Evolutionary conservation across 2,797 vertebrate genomes (phyloP).

Genomic region (Zalophus californianus): DNA sequence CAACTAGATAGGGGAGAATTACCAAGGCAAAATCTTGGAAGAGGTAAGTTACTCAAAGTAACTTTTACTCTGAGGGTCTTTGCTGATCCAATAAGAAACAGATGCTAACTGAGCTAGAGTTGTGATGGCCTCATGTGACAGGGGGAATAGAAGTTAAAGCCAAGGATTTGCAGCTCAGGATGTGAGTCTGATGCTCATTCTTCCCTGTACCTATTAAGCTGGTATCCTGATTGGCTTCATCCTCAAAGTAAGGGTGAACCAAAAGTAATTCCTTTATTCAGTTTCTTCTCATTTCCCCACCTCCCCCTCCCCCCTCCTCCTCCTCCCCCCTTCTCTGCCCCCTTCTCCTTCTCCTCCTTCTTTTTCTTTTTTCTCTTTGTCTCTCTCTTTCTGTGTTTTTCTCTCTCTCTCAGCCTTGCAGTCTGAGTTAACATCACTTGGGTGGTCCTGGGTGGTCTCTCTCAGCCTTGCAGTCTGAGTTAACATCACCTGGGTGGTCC

Average conservation of each 20-base stretch:
- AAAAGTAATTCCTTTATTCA: neutral
- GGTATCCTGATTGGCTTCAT: neutral
- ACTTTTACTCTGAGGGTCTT: neutral
- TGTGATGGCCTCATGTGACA: neutral
- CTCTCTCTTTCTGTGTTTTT: rapidly evolving
- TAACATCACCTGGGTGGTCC: neutral
- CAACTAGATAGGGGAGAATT: neutral
- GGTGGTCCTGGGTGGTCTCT: neutral
- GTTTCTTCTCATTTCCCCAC: neutral
- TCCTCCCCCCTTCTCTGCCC: neutral
- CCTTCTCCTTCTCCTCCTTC: neutral
- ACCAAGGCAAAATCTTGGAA: neutral
- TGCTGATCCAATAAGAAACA: neutral
- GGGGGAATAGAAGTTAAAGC: neutral
- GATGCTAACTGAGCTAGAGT: neutral
- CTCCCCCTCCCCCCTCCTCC: neutral
- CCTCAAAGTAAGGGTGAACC: neutral
- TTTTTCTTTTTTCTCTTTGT: rapidly evolving
- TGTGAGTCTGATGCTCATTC: neutral
- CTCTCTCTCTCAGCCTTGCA: neutral
- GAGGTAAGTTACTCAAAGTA: neutral
- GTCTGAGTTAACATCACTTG: neutral
- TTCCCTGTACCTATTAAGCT: neutral
- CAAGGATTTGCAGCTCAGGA: neutral
- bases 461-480: neutral